A percentile compares a stretch with the other conserved stretches of the same genome.
Evolutionary conservation across 1,140 invertebrate genomes (phyloP).

Genomic region (Panagrolaimus sp.): DNA sequence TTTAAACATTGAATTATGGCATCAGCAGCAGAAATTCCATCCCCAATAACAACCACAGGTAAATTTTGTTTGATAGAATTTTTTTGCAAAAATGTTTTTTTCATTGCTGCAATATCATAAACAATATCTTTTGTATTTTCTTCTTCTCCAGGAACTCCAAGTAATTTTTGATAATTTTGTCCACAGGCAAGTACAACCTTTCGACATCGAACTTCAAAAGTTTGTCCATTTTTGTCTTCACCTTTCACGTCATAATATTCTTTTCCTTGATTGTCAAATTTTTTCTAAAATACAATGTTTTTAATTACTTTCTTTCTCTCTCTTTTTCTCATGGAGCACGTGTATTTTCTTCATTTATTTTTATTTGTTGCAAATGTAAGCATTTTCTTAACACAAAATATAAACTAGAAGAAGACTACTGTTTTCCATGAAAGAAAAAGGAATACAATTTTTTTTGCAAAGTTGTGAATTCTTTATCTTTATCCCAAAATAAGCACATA

Average conservation of each 20-base stretch:
- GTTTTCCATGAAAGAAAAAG: background rate
- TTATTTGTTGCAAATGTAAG: background rate
- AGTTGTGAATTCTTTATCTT: background rate
- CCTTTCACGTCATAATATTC: constrained; percentile 17
- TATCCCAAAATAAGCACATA: no score
- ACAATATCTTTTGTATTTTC: constrained; percentile 1
- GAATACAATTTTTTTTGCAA: background rate
- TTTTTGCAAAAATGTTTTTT: constrained; percentile 1
- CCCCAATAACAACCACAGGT: constrained; percentile 46
- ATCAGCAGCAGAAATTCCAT: constrained; percentile 54
- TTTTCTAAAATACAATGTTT: constrained; percentile 14
- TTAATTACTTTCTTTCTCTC: constrained; percentile 12
- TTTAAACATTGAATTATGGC: constrained; percentile 46
- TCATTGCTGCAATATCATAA: constrained; percentile 14
- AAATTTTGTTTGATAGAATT: background rate
- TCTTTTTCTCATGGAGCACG: background rate
- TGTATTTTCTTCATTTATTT: background rate
- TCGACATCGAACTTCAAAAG: constrained; percentile 1
- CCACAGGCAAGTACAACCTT: constrained; percentile 10
- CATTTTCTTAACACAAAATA: background rate
- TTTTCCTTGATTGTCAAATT: background rate
- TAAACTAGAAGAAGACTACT: constrained; percentile 10
- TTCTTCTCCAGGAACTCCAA: constrained; percentile 14
- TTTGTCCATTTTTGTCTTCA: background rate
- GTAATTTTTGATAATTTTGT: background rate